Conservation (phyloP, 1,140 invertebrate genomes). For the Idris sp. region DNA sequence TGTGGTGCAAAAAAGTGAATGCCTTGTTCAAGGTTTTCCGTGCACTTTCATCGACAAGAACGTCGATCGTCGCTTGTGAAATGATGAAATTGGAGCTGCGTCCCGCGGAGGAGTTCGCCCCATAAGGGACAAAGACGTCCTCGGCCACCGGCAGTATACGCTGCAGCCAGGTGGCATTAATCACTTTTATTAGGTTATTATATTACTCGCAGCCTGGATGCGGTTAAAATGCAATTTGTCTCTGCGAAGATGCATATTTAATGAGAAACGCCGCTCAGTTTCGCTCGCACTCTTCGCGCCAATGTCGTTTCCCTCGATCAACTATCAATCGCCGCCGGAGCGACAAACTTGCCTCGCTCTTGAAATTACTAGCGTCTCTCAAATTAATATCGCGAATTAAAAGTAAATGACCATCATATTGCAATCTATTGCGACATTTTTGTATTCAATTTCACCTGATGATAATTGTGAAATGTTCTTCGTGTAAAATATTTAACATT, state of each 20-base stretch:
- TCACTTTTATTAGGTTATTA: conserved; percentile 75
- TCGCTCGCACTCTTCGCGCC: conserved; percentile 40
- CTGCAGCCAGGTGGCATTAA: conserved; percentile 58
- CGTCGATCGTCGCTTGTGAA: conserved; percentile 38
- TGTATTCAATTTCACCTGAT: too few species aligned
- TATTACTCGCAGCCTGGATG: conserved; percentile 68
- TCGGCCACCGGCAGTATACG: conserved; percentile 44
- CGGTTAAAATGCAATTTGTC: conserved; percentile 72
- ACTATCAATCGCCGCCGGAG: conserved; percentile 64
- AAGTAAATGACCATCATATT: conserved; percentile 43
- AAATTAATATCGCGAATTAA: conserved; percentile 50
- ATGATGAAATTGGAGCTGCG: conserved; percentile 22
- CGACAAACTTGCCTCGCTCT: conserved; percentile 25
- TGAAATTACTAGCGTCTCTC: conserved; percentile 41
- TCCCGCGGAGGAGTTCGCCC: conserved; percentile 27
- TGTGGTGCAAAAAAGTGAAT: neutral
- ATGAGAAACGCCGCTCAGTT: conserved; percentile 65
- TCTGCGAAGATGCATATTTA: conserved; percentile 69
- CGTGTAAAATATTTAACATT: too few species aligned
- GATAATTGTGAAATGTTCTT: too few species aligned
- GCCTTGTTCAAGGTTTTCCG: conserved; percentile 25
- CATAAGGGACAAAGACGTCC: conserved; percentile 30
- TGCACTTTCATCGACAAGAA: conserved; percentile 43
- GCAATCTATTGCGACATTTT: conserved; percentile 12
- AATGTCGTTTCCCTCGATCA: conserved; percentile 45